These are phyloP conservation scores for Chrysogorgia sp. DNA, from an alignment of 92 coral and sea anemone species.

Conservation along the genomic window DNA sequence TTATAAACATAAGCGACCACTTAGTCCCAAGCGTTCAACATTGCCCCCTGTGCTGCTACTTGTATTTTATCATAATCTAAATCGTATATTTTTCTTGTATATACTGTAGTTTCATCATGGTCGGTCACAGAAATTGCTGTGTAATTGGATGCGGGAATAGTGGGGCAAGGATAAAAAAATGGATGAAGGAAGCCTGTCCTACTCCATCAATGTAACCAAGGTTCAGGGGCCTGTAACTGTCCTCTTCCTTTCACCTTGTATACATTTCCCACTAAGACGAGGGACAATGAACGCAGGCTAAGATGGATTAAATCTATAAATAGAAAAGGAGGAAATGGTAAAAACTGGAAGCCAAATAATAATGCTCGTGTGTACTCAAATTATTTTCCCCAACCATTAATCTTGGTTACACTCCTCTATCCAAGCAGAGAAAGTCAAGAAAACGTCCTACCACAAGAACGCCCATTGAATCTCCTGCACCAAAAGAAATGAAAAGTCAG, in stretches of 20 bases:
- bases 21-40: too few species aligned
- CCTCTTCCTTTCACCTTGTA: conserved; percentile 53
- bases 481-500: too few species aligned
- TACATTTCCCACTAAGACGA: conserved; percentile 57
- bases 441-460: conserved; percentile 59
- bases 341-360: conserved; percentile 64
- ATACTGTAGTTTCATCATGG: conserved; percentile 30
- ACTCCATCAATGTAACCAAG: conserved; percentile 60
- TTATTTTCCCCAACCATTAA: conserved; percentile 60
- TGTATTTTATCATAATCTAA: too few species aligned
- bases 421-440: conserved; percentile 40
- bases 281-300: conserved; percentile 50
- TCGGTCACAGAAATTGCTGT: conserved; percentile 59
- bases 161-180: conserved; percentile 63
- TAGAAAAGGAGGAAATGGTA: conserved; percentile 67
- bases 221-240: conserved; percentile 58
- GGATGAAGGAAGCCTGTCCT: conserved; percentile 52
- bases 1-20: too few species aligned
- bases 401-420: conserved; percentile 53
- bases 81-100: background rate
- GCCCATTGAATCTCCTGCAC: conserved; percentile 30
- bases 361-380: conserved; percentile 63
- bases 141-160: conserved; percentile 65
- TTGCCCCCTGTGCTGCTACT: too few species aligned
- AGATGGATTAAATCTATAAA: conserved; percentile 60